These are phyloP conservation scores for Morinoia aosen DNA, from an alignment of 2,888 invertebrate genomes.

Conservation along the genomic window DNA sequence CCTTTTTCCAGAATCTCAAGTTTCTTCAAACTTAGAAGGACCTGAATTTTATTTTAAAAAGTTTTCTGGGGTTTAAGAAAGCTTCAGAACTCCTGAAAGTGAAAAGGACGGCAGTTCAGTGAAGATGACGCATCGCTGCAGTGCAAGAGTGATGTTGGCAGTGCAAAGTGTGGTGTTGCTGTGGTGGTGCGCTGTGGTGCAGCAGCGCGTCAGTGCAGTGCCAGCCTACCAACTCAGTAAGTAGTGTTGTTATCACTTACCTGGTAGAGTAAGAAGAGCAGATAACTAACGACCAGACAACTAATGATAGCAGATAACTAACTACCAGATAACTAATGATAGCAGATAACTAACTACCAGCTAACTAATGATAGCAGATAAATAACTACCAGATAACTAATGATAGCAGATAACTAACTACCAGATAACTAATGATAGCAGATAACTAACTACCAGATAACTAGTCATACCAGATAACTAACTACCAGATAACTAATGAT, in stretches of 20 bases:
- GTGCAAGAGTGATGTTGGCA: neutral
- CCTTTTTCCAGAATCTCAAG: neutral
- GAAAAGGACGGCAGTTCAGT: neutral
- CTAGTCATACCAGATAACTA: no score
- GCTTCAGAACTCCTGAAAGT: neutral
- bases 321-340: no score
- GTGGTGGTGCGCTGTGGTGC: neutral
- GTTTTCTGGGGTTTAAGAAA: no score
- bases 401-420: no score
- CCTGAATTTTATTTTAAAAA: neutral
- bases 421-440: no score
- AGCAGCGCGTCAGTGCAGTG: neutral
- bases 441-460: no score
- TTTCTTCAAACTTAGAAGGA: neutral
- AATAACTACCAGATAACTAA: no score
- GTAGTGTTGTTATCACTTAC: neutral
- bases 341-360: no score
- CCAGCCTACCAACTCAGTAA: constrained; percentile 28
- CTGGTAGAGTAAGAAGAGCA: neutral
- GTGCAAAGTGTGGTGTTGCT: constrained; percentile 13
- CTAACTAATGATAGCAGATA: no score
- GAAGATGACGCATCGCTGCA: neutral
- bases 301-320: no score
- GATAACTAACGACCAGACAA: neutral
- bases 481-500: no score